Percentiles rank a stretch among this genome's conserved stretches.
Conservation (phyloP, 92 coral and sea anemone species). For the Chrysogorgia sp. region DNA sequence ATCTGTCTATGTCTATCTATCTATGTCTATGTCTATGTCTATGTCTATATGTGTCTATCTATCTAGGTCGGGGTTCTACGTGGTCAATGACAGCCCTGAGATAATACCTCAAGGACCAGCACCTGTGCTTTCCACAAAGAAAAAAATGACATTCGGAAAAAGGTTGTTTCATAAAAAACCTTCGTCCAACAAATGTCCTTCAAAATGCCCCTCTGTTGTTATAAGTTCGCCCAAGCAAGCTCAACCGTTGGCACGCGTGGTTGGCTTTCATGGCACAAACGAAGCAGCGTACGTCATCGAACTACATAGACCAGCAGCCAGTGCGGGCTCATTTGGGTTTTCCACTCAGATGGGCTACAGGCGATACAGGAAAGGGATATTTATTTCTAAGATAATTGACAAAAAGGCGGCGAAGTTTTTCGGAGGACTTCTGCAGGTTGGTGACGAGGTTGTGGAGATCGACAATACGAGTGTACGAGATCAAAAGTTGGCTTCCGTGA, state of each 20-base stretch:
- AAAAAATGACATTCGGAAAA: conserved; percentile 43
- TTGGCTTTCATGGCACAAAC: conserved; percentile 73
- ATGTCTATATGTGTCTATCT: no score
- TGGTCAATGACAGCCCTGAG: conserved; percentile 78
- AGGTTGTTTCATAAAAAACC: conserved; percentile 50
- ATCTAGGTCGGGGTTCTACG: conserved; percentile 81
- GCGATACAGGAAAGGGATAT: conserved; percentile 74
- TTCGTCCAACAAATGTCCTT: conserved; percentile 50
- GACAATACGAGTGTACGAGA: conserved; percentile 65
- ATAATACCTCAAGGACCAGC: conserved; percentile 68
- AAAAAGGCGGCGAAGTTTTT: conserved; percentile 80
- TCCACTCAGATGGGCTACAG: conserved; percentile 83
- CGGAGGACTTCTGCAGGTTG: conserved; percentile 86
- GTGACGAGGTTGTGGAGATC: conserved; percentile 90
- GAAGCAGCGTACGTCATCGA: conserved; percentile 85
- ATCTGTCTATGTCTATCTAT: no score
- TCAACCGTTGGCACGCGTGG: conserved; percentile 74
- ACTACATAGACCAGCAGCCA: conserved; percentile 72
- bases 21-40: no score
- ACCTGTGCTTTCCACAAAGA: conserved; percentile 47
- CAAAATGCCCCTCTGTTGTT: conserved; percentile 62
- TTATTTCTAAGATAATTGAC: conserved; percentile 85
- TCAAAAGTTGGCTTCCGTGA: conserved; percentile 70
- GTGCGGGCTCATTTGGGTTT: conserved; percentile 87
- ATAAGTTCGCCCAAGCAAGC: conserved; percentile 79